These are phyloP conservation scores for Cyrtorhinus lividipennis DNA, from an alignment of 1,140 invertebrate genomes.

Conservation along the genomic window DNA sequence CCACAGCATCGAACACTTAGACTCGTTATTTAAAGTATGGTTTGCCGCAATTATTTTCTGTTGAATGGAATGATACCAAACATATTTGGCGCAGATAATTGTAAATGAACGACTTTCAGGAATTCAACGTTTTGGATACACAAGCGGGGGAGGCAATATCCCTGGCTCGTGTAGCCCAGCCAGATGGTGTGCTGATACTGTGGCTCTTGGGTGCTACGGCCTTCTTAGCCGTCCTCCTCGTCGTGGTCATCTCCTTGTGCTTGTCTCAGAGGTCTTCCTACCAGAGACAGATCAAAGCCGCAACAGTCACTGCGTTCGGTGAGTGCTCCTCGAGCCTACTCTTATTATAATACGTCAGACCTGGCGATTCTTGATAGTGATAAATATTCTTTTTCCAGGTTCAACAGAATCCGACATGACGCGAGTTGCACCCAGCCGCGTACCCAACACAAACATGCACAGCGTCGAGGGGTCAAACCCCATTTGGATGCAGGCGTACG, in stretches of 20 bases:
- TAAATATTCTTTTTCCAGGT: constrained; percentile 32
- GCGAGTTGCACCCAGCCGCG: constrained; percentile 42
- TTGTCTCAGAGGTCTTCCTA: constrained; percentile 70
- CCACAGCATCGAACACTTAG: constrained; percentile 76
- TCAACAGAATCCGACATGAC: constrained; percentile 56
- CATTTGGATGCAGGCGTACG: constrained; percentile 86
- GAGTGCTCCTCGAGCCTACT: no score
- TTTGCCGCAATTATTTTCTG: background rate
- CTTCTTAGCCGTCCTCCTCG: constrained; percentile 58
- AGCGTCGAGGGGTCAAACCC: constrained; percentile 87
- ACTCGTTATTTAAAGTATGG: constrained; percentile 70
- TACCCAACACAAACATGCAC: constrained; percentile 89
- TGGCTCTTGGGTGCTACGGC: constrained; percentile 68
- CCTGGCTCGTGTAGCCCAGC: constrained; percentile 37
- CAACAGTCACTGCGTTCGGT: constrained; percentile 85
- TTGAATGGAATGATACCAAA: background rate
- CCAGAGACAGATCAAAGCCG: constrained; percentile 75
- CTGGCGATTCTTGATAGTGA: no score
- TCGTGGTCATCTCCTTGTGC: constrained; percentile 63
- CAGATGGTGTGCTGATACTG: constrained; percentile 36
- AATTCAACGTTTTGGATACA: constrained; percentile 78
- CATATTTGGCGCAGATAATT: no score
- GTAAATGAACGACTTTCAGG: no score
- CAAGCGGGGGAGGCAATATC: constrained; percentile 52
- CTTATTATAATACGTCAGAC: no score